Conservation (phyloP, 64 coral and sea anemone genomes). For the Pachyseris speciosa region DNA sequence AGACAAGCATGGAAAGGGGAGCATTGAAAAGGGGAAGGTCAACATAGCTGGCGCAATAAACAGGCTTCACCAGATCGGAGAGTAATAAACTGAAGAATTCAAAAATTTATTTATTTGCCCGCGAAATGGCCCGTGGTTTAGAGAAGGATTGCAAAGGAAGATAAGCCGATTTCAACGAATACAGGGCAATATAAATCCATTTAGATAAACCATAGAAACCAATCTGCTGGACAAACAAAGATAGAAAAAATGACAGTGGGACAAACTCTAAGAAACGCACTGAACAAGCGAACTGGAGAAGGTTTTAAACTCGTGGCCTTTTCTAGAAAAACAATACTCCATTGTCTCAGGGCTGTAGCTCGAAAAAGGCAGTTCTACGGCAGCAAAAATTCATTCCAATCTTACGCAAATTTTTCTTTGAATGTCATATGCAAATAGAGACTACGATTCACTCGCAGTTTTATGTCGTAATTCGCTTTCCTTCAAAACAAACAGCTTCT, state of each 20-base stretch:
- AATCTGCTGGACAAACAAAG: not conserved
- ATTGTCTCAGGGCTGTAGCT: too few relatives aligned
- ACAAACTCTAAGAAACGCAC: not conserved
- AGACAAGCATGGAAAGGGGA: not conserved
- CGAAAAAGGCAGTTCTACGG: too few relatives aligned
- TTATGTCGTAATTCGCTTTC: too few relatives aligned
- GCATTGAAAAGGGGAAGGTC: not conserved
- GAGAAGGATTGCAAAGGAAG: not conserved
- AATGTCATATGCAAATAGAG: too few relatives aligned
- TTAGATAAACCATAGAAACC: slow-evolving; percentile 16
- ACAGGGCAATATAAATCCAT: not conserved
- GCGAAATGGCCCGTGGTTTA: not conserved
- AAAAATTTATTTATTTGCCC: not conserved
- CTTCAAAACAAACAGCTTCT: too few relatives aligned
- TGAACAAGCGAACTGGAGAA: too few relatives aligned
- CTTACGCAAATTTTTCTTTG: too few relatives aligned
- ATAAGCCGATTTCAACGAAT: slow-evolving; percentile 35
- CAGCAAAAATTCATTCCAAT: too few relatives aligned
- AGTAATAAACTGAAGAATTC: slow-evolving; percentile 24
- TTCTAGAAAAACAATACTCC: too few relatives aligned
- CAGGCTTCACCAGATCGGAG: not conserved
- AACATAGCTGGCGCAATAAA: not conserved
- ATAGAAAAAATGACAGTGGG: too few relatives aligned
- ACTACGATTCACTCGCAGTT: too few relatives aligned
- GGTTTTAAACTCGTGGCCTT: too few relatives aligned